Evolutionary conservation across 2,888 invertebrate species (phyloP).

Genomic region (Lycia hirtaria): DNA sequence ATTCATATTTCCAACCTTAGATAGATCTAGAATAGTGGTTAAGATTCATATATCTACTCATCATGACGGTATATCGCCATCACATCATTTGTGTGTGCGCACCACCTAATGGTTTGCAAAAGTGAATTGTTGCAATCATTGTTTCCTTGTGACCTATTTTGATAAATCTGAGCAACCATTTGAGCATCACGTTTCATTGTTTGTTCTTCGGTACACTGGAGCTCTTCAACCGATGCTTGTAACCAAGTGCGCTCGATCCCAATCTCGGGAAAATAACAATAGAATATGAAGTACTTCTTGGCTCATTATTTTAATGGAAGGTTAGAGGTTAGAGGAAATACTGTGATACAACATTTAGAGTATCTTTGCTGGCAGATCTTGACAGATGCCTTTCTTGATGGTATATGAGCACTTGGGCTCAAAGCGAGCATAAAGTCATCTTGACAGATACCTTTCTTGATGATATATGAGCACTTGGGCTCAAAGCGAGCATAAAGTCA

Average conservation of each 20-base stretch:
- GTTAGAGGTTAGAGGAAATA: not conserved
- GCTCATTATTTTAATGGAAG: not conserved
- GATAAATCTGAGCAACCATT: constrained; percentile 10
- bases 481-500: too few species aligned
- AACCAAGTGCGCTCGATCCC: not conserved
- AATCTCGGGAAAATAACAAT: not conserved
- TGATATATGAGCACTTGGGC: too few species aligned
- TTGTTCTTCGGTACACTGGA: constrained; percentile 6
- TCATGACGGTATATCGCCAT: too few species aligned
- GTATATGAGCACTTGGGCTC: too few species aligned
- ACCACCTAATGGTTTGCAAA: not conserved
- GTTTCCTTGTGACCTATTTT: constrained; percentile 14
- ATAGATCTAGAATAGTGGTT: too few species aligned
- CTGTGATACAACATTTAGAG: not conserved
- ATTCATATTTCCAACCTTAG: too few species aligned
- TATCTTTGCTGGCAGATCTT: not conserved
- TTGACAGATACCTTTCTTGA: too few species aligned
- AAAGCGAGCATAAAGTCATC: too few species aligned
- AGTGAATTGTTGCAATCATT: constrained; percentile 6
- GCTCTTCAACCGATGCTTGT: constrained; percentile 11
- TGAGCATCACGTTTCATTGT: constrained; percentile 21
- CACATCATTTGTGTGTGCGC: too few species aligned
- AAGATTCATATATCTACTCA: too few species aligned
- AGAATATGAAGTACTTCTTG: not conserved
- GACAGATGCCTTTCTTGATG: too few species aligned